A percentile compares a stretch with the other conserved stretches of the same genome.
phyloP scores from a whole-genome alignment of 2,113 vertebrate species.

The Steatornis caripensis region DNA sequence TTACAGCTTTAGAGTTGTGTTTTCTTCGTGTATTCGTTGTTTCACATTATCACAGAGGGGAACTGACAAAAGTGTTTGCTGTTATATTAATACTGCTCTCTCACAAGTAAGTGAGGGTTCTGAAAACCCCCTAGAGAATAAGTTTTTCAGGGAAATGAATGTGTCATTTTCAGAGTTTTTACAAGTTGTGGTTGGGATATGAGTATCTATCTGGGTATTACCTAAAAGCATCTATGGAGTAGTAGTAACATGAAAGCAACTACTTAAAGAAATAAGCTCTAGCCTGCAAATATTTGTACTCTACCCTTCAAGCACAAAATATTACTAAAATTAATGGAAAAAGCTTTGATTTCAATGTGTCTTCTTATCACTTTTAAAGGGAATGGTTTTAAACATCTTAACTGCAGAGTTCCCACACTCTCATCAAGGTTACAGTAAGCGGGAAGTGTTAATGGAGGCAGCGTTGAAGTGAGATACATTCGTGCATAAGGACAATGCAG shows the following conservation, averaged over 20 bases:
- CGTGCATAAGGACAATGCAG: background rate
- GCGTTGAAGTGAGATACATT: background rate
- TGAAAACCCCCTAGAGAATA: background rate
- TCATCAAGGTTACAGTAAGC: background rate
- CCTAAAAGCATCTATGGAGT: background rate
- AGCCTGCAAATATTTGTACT: background rate
- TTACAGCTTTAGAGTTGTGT: background rate
- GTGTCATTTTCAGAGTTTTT: background rate
- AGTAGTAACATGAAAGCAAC: background rate
- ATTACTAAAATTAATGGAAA: background rate
- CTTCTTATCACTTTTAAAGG: background rate
- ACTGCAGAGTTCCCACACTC: background rate
- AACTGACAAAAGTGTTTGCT: background rate
- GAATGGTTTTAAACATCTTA: background rate
- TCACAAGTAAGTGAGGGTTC: background rate
- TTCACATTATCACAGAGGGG: background rate
- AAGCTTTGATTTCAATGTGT: background rate
- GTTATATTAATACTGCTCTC: background rate
- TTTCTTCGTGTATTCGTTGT: accelerated
- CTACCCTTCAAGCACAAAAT: background rate
- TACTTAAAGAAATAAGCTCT: background rate
- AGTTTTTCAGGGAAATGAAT: background rate
- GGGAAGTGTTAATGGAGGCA: background rate
- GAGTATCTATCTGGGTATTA: background rate
- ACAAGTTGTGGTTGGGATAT: background rate